Conservation (phyloP, 1,140 invertebrate genomes). For the Hetaerina americana region DNA sequence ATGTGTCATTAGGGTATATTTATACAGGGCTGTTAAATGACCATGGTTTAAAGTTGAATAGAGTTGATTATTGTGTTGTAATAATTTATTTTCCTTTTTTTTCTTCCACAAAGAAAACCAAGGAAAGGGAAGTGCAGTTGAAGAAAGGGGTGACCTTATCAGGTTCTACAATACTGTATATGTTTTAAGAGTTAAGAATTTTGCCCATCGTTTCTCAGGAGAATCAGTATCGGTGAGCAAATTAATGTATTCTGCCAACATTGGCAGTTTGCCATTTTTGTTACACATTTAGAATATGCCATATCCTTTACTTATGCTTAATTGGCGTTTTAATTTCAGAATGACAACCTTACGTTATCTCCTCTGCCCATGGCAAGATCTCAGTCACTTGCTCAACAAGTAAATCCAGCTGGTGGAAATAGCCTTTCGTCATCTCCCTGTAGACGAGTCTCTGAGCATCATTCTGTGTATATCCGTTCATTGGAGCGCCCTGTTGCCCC, state of each 20-base stretch:
- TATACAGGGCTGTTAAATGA: no score
- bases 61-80: no score
- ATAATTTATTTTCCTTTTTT: no score
- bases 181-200: conserved; percentile 65
- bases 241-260: not conserved
- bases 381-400: not conserved
- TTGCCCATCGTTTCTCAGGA: conserved; percentile 58
- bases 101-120: conserved; percentile 23
- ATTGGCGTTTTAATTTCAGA: not conserved
- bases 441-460: not conserved
- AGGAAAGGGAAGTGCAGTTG: conserved; percentile 21
- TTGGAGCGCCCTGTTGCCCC: not conserved
- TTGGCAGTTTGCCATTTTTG: no score
- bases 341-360: not conserved
- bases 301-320: not conserved
- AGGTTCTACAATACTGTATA: conserved; percentile 88
- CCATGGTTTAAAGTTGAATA: no score
- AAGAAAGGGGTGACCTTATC: conserved; percentile 74
- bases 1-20: no score
- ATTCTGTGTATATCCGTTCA: not conserved
- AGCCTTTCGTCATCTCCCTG: not conserved
- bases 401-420: not conserved
- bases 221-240: conserved; percentile 35
- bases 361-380: not conserved
- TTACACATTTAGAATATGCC: no score